These are phyloP conservation scores for Physocephala rufipes DNA, from an alignment of 2,888 invertebrate genomes.

Conservation along the genomic window DNA sequence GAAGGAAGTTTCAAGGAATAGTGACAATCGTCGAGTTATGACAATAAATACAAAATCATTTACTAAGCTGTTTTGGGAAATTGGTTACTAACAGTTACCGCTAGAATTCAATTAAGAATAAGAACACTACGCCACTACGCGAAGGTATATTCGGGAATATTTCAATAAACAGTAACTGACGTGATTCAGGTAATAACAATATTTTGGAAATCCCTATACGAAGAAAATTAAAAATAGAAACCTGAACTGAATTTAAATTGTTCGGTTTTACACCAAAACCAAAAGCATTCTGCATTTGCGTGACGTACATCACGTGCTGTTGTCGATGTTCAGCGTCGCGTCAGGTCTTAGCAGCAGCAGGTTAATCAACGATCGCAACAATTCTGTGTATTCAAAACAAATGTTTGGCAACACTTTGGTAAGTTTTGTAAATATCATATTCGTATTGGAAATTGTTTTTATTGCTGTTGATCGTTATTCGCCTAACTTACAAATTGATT, in stretches of 20 bases:
- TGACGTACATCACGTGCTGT: conserved; percentile 20
- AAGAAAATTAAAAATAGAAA: neutral
- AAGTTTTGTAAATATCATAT: neutral
- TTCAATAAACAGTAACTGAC: neutral
- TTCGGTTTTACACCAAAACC: conserved; percentile 3
- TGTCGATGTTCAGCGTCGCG: conserved; percentile 11
- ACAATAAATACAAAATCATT: too few relatives aligned
- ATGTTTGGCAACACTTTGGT: conserved; percentile 12
- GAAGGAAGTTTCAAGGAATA: too few relatives aligned
- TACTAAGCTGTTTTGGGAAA: too few relatives aligned
- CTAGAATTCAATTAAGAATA: too few relatives aligned
- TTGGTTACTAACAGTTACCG: too few relatives aligned
- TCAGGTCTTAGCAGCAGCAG: conserved; percentile 7
- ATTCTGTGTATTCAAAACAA: conserved; percentile 7
- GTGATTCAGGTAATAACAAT: too few relatives aligned
- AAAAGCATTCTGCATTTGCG: conserved; percentile 12
- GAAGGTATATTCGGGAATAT: neutral
- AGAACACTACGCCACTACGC: too few relatives aligned
- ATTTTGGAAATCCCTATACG: neutral
- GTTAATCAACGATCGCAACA: conserved; percentile 30
- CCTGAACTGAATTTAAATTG: neutral
- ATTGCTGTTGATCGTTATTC: neutral
- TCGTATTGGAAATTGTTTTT: neutral
- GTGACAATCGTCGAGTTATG: too few relatives aligned
- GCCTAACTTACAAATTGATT: too few relatives aligned